These are phyloP conservation scores for Syngnathus typhle DNA, from an alignment of 2,113 vertebrate genomes.

Conservation along the genomic window DNA sequence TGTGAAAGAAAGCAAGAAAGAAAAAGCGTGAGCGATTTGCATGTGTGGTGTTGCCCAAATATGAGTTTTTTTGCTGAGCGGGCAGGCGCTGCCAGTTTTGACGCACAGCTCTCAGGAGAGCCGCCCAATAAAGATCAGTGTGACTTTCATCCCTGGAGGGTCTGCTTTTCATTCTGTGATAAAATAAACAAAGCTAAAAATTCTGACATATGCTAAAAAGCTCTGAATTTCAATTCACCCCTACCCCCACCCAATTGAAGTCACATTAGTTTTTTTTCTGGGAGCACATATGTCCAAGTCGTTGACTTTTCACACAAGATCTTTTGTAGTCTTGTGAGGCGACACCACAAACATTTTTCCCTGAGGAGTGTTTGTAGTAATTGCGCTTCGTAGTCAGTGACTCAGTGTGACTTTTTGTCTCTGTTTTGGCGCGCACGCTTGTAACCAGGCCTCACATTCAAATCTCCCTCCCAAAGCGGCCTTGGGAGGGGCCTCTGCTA, in stretches of 20 bases:
- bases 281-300: neutral
- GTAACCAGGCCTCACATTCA: conserved; percentile 28
- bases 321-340: neutral
- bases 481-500: conserved; percentile 33
- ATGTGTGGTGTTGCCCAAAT: neutral
- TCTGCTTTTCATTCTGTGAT: no score
- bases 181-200: no score
- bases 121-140: conserved; percentile 54
- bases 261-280: no score
- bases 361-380: neutral
- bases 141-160: conserved; percentile 17
- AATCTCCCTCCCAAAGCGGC: conserved; percentile 38
- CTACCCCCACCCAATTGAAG: no score
- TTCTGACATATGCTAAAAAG: no score
- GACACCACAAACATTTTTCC: neutral
- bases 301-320: neutral
- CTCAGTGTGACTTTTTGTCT: neutral
- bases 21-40: conserved; percentile 34
- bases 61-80: conserved; percentile 12
- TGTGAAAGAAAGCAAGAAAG: conserved; percentile 27
- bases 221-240: no score
- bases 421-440: neutral
- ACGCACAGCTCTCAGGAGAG: conserved; percentile 32
- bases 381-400: neutral
- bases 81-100: conserved; percentile 13